A percentile compares a stretch with the other conserved stretches of the same genome.
Evolutionary conservation across 2,888 invertebrate genomes (phyloP).

Genomic region (Thymelicus acteon): DNA sequence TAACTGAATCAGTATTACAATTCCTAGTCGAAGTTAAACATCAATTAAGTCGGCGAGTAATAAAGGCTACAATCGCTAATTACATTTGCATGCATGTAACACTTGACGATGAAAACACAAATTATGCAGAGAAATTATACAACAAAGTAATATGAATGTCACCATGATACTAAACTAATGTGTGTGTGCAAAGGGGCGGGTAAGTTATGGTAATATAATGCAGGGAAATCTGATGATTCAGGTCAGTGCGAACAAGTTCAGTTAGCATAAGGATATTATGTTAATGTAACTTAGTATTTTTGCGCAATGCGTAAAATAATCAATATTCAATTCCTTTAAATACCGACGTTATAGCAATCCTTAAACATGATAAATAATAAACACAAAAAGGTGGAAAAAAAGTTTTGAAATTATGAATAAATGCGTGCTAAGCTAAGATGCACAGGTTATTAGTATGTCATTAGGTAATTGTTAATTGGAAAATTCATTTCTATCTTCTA

Average conservation of each 20-base stretch:
- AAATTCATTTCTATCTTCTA: too few species aligned
- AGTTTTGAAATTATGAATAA: too few species aligned
- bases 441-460: too few species aligned
- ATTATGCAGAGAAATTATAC: slow-evolving; percentile 55
- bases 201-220: slow-evolving; percentile 2
- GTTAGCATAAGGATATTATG: slow-evolving; percentile 18
- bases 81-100: slow-evolving; percentile 48
- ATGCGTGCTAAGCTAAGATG: too few species aligned
- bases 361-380: too few species aligned
- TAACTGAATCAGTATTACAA: slow-evolving; percentile 25
- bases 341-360: too few species aligned
- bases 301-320: not conserved
- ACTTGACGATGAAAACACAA: slow-evolving; percentile 49
- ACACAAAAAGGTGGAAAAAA: too few species aligned
- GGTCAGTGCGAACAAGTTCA: not conserved
- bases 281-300: not conserved
- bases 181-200: not conserved
- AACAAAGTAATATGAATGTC: slow-evolving; percentile 58
- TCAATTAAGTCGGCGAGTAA: slow-evolving; percentile 41
- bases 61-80: slow-evolving; percentile 42
- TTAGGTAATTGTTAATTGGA: too few species aligned
- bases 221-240: slow-evolving; percentile 1
- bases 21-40: slow-evolving; percentile 33
- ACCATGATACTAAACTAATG: slow-evolving; percentile 45
- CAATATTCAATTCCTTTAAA: too few species aligned